Evolutionary conservation across 2,113 vertebrate genomes (phyloP).

Genomic region (Sinosuthora webbiana): DNA sequence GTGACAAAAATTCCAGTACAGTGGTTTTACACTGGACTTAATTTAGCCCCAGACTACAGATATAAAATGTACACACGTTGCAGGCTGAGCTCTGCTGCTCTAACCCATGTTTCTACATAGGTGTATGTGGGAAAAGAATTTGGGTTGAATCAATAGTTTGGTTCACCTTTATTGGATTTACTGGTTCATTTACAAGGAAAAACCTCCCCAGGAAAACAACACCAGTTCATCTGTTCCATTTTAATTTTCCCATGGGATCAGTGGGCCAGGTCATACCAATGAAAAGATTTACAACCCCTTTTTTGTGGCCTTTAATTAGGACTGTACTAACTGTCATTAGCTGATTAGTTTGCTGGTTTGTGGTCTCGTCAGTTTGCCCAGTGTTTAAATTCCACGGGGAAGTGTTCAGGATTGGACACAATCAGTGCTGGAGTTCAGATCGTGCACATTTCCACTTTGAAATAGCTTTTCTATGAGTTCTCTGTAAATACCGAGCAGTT

Average conservation of each 20-base stretch:
- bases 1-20: not conserved
- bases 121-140: not conserved
- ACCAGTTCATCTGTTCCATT: not conserved
- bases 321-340: not conserved
- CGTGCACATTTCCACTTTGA: not conserved
- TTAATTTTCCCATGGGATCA: not conserved
- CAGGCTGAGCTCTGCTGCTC: not conserved
- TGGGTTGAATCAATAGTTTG: not conserved
- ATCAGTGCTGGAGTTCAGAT: not conserved
- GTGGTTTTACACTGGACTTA: conserved; percentile 42
- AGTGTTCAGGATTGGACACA: not conserved
- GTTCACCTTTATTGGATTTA: not conserved
- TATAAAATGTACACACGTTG: not conserved
- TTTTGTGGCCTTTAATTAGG: conserved; percentile 50
- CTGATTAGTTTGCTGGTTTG: not conserved
- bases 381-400: not conserved
- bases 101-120: not conserved
- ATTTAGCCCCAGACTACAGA: not conserved
- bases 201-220: not conserved
- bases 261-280: not conserved
- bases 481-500: not conserved
- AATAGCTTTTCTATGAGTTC: not conserved
- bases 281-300: not conserved
- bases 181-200: not conserved
- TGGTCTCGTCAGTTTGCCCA: not conserved